Evolutionary conservation across 2,888 invertebrate genomes (phyloP), one percentile per base, ranked within the genome.

Genomic region (Ephialtes manifestator): DNA sequence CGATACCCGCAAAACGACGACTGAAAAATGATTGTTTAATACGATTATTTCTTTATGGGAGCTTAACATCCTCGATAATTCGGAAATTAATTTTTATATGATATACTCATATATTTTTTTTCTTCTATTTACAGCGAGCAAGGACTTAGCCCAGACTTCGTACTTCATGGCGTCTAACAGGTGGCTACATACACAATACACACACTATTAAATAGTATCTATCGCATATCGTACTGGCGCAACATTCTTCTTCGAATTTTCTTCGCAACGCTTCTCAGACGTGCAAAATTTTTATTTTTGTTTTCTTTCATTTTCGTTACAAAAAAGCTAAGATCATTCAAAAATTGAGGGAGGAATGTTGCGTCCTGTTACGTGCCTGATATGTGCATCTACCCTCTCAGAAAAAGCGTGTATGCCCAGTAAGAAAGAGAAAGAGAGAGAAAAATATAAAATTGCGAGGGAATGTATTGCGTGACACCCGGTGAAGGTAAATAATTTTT

Each of bases 111-210:
- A 51, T n/a, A 24, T 24, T 39, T 18, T 24, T 39, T 18, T 70
- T 48, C 78, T 74, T 83, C 84, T 77, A 7, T 70, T 94, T 93
- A 46, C 95, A 98, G 98, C 99, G 85, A 97, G 98, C 94, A 99
- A 99, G 95, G 99, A 99, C 94, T 95, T 99, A 92, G 98, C 99
- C 75, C 99, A 99, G 95, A 99, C 99, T 35, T 99, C 99, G 4
- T 99, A 99, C 95, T 99, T 99, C 95, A 97, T 99, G 97, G 99
- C 99, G 88, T 99, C 99, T 74, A 99, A 99, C 95, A 98, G 97
- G 97, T 97, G 89, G 90, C 89, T 93, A 92, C 87, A 88, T 83
- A 89, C 89, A 90, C 76, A 78, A 76, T 65, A 72, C 72, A 81
- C 74, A 78, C 78, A 58, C 71, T 70, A 53, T 63, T 24, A 65